Conservation (phyloP, 2,113 vertebrate species). For the Colaptes auratus region DNA sequence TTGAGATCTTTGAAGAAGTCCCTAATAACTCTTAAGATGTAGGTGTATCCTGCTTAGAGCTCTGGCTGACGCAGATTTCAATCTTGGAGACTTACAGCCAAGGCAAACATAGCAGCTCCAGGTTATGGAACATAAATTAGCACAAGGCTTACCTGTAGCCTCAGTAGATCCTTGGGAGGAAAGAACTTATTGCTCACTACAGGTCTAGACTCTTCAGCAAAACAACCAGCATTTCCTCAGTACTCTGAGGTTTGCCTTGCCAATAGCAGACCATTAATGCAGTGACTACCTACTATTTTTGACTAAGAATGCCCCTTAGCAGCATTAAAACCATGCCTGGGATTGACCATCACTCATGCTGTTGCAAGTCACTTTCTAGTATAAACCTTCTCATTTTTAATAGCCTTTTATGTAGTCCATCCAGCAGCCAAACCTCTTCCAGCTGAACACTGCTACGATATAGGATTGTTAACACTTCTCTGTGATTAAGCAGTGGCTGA, state of each 20-base stretch:
- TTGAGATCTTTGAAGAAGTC: neutral
- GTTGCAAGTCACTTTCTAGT: neutral
- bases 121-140: neutral
- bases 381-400: neutral
- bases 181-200: neutral
- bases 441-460: neutral
- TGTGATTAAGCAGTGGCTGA: neutral
- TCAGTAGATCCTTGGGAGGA: neutral
- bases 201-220: neutral
- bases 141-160: neutral
- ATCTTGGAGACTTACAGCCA: neutral
- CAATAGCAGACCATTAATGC: neutral
- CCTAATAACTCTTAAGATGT: neutral
- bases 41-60: neutral
- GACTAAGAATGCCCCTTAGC: fast-evolving
- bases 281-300: neutral
- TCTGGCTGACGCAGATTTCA: neutral
- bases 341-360: neutral
- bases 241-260: neutral
- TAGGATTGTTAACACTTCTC: neutral
- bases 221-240: neutral
- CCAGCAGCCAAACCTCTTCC: neutral
- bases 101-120: neutral
- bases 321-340: neutral
- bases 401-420: neutral